phyloP scores from a whole-genome alignment of 2,113 vertebrate genomes.

The Marmota monax region DNA sequence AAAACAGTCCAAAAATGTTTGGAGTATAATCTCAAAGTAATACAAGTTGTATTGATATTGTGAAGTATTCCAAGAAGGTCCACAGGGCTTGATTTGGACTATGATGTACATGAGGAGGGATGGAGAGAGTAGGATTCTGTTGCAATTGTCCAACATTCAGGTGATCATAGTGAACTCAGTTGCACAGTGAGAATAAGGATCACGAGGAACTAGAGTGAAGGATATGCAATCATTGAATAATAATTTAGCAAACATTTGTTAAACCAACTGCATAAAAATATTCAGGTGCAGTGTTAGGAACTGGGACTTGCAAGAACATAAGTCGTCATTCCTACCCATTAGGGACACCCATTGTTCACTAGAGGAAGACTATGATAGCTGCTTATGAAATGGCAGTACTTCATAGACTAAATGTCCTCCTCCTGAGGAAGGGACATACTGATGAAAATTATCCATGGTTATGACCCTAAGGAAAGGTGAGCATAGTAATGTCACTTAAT shows the following conservation, averaged over 20 bases:
- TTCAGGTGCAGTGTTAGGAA: neutral
- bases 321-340: neutral
- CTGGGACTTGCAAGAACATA: neutral
- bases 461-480: neutral
- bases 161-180: neutral
- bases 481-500: neutral
- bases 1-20: neutral
- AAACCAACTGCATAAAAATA: neutral
- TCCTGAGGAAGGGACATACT: neutral
- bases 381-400: neutral
- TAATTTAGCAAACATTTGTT: neutral
- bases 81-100: neutral
- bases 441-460: neutral
- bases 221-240: neutral
- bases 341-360: neutral
- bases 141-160: neutral
- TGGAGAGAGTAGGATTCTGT: neutral
- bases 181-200: neutral
- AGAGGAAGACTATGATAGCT: neutral
- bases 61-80: neutral
- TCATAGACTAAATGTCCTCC: neutral
- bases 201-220: neutral
- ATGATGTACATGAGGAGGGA: neutral
- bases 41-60: neutral
- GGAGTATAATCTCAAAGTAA: neutral